Evolutionary conservation across 2,113 vertebrate species (phyloP).

Genomic region (Peucedramus taeniatus): DNA sequence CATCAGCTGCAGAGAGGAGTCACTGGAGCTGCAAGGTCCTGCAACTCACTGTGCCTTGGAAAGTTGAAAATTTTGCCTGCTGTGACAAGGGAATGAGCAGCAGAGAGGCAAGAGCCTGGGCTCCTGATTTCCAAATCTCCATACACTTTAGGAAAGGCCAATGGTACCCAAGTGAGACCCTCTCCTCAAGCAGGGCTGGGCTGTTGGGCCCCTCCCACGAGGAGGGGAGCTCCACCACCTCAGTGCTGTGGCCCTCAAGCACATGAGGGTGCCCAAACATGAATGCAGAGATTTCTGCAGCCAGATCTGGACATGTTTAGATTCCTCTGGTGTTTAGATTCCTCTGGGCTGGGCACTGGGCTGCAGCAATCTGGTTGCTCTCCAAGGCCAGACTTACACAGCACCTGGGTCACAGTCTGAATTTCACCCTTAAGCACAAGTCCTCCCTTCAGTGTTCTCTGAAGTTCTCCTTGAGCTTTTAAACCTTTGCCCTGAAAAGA

Average conservation of each 20-base stretch:
- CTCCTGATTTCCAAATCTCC: not conserved
- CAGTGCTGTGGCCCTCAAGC: not conserved
- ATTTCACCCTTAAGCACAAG: not conserved
- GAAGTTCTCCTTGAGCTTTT: not conserved
- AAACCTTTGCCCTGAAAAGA: not conserved
- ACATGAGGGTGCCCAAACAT: not conserved
- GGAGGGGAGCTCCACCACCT: not conserved
- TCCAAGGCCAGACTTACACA: not conserved
- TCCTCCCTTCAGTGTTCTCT: not conserved
- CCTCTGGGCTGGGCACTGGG: not conserved
- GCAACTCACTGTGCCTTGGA: rapidly evolving
- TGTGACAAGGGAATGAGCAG: not conserved
- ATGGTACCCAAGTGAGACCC: not conserved
- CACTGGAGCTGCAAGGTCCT: not conserved
- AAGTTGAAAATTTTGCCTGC: not conserved
- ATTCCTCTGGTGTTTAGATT: not conserved
- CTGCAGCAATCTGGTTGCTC: not conserved
- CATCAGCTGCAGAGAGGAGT: not conserved
- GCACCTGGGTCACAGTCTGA: not conserved
- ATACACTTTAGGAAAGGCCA: not conserved
- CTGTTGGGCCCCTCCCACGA: not conserved
- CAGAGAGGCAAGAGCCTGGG: not conserved
- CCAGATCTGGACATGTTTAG: not conserved
- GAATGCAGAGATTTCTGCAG: not conserved
- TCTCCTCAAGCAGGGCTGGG: not conserved